Conservation (phyloP, 1,140 invertebrate genomes). For the Ips typographus region DNA sequence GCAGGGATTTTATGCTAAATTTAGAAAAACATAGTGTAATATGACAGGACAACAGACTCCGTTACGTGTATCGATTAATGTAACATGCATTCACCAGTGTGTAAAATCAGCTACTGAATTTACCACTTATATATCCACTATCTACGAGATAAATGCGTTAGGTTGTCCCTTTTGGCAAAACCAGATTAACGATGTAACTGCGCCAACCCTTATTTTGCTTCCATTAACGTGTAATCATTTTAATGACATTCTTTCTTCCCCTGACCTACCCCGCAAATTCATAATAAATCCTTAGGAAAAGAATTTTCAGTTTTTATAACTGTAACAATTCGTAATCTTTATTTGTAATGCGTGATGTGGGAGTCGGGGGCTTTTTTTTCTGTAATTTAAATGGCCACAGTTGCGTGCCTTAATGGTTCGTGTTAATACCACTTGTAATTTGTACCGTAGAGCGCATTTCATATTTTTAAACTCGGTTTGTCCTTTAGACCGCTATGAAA, state of each 20-base stretch:
- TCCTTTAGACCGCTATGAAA: background rate
- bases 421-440: slow-evolving; percentile 14
- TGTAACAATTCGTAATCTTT: background rate
- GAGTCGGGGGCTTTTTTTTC: slow-evolving; percentile 9
- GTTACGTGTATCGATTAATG: slow-evolving; percentile 15
- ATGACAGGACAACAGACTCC: background rate
- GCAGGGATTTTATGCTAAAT: slow-evolving; percentile 13
- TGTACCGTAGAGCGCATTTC: slow-evolving; percentile 12
- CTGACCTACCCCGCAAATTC: background rate
- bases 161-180: background rate
- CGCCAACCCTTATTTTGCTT: background rate
- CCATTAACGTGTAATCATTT: background rate
- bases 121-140: slow-evolving; percentile 15
- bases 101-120: slow-evolving; percentile 12
- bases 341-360: slow-evolving; percentile 16
- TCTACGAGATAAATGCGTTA: slow-evolving; percentile 12
- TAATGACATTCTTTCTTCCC: background rate
- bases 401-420: slow-evolving; percentile 13
- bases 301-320: too few species aligned
- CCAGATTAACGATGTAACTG: background rate
- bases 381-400: slow-evolving; percentile 14
- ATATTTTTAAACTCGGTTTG: slow-evolving; percentile 5
- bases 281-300: background rate
- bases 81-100: slow-evolving; percentile 17
- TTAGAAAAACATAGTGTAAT: slow-evolving; percentile 23